Conservation (phyloP, 1,140 invertebrate genomes). For the Drosophila repleta region DNA sequence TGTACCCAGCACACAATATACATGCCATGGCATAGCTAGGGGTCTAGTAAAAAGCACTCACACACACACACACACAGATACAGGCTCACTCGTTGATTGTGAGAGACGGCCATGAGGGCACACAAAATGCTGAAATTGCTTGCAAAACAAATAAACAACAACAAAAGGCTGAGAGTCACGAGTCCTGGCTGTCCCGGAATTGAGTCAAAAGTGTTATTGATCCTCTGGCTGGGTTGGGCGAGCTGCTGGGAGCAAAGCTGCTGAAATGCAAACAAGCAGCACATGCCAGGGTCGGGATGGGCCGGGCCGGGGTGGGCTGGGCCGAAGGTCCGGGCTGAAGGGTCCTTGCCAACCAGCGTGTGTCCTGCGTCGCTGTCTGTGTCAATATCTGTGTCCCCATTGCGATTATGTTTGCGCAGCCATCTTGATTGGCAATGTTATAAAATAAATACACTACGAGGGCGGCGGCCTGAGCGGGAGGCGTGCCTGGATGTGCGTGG, state of each 20-base stretch:
- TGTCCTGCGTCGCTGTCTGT: slow-evolving; percentile 25
- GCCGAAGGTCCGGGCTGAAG: slow-evolving; percentile 27
- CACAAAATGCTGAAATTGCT: slow-evolving; percentile 71
- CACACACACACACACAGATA: slow-evolving; percentile 12
- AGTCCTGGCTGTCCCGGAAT: slow-evolving; percentile 58
- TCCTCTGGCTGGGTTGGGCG: slow-evolving; percentile 45
- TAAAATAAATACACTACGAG: slow-evolving; percentile 83
- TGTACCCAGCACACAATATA: slow-evolving; percentile 46
- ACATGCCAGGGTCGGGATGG: slow-evolving; percentile 23
- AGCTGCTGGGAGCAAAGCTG: slow-evolving; percentile 13
- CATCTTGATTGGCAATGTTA: slow-evolving; percentile 84
- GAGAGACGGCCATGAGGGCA: background rate
- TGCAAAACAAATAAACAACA: slow-evolving; percentile 80
- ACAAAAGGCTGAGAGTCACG: slow-evolving; percentile 41
- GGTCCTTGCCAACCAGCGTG: slow-evolving; percentile 22
- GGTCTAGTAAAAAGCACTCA: slow-evolving; percentile 31
- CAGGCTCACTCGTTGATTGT: background rate
- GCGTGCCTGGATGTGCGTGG: slow-evolving; percentile 62
- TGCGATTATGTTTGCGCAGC: slow-evolving; percentile 83
- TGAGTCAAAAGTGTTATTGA: slow-evolving; percentile 81
- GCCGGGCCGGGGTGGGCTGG: slow-evolving; percentile 16
- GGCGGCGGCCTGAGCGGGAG: slow-evolving; percentile 25
- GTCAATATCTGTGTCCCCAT: slow-evolving; percentile 48
- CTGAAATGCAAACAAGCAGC: slow-evolving; percentile 70
- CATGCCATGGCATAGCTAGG: background rate